These are phyloP conservation scores for Gonioctena quinquepunctata DNA, from an alignment of 1,140 invertebrate species.

Conservation along the genomic window DNA sequence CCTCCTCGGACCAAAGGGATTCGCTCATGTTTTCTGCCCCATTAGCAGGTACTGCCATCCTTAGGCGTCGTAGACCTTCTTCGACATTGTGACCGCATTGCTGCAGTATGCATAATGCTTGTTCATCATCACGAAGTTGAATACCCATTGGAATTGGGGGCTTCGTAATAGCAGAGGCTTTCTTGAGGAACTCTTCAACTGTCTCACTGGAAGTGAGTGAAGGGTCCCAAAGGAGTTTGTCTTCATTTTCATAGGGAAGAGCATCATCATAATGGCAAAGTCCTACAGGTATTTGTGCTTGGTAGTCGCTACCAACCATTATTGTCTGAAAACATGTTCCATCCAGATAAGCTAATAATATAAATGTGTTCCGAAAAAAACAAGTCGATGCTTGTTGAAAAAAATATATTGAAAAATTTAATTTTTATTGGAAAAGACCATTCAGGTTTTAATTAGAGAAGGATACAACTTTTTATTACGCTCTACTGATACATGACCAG, in stretches of 20 bases:
- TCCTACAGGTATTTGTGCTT: conserved; percentile 91
- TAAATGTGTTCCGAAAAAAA: too few relatives aligned
- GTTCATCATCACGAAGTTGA: conserved; percentile 91
- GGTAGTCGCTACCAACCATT: conserved; percentile 94
- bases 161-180: conserved; percentile 63
- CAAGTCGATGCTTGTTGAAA: too few relatives aligned
- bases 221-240: conserved; percentile 93
- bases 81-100: conserved; percentile 95
- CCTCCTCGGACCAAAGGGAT: conserved; percentile 92
- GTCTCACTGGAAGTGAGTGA: conserved; percentile 71
- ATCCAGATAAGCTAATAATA: too few relatives aligned
- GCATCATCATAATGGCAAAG: conserved; percentile 90
- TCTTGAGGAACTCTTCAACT: conserved; percentile 81
- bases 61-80: conserved; percentile 84
- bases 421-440: too few relatives aligned
- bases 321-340: conserved; percentile 74
- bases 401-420: too few relatives aligned
- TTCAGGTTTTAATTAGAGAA: too few relatives aligned
- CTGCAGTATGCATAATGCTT: conserved; percentile 87
- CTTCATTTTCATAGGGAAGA: conserved; percentile 94
- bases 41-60: conserved; percentile 75
- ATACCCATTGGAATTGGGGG: conserved; percentile 72
- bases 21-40: conserved; percentile 70
- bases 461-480: too few relatives aligned
- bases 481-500: too few relatives aligned